These are phyloP conservation scores for Celastrina argiolus DNA, from an alignment of 2,888 invertebrate species.

Conservation along the genomic window DNA sequence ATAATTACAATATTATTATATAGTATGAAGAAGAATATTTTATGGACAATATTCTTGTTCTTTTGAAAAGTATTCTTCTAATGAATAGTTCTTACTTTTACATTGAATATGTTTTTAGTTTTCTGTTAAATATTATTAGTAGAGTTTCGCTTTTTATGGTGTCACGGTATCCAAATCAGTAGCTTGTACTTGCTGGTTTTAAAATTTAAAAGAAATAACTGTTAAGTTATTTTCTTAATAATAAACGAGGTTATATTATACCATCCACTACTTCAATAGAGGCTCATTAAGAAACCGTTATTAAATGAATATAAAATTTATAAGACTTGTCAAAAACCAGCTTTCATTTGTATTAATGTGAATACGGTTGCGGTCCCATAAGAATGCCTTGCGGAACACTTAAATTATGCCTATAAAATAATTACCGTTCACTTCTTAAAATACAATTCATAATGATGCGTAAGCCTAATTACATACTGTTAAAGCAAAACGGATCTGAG, in stretches of 20 bases:
- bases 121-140: no score
- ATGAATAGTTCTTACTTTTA: no score
- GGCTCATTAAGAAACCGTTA: background rate
- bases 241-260: background rate
- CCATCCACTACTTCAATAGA: background rate
- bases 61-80: no score
- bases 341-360: background rate
- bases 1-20: no score
- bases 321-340: background rate
- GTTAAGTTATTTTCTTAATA: no score
- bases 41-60: no score
- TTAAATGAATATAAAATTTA: background rate
- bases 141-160: no score
- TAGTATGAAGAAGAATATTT: no score
- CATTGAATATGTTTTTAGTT: no score
- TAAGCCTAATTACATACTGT: background rate
- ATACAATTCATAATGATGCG: background rate
- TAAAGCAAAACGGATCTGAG: conserved; percentile 7
- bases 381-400: background rate
- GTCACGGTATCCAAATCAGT: background rate
- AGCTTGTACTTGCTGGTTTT: background rate
- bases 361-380: background rate
- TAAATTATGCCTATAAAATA: background rate
- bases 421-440: background rate
- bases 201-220: no score